Evolutionary conservation across 2,797 vertebrate genomes (phyloP), one percentile per base, ranked within the genome.

Genomic region (Xenopus petersii): DNA sequence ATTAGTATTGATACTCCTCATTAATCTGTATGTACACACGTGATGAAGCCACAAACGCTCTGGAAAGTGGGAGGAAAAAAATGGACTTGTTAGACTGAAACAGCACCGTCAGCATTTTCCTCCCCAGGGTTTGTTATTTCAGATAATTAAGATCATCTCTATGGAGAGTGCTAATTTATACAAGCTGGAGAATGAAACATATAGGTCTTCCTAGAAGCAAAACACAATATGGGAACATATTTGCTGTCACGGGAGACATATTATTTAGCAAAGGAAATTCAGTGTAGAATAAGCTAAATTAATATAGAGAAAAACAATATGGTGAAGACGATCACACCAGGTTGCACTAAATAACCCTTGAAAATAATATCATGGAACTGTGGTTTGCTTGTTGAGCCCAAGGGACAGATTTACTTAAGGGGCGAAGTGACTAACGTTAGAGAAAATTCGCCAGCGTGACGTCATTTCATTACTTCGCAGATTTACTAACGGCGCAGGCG

Each of bases 81-180:
- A 69, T 58, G 11, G 36, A 16, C 46, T 58, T 63, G 60, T 79
- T 78, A 72, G 51, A 62, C 70, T 67, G 65, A 73, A 70, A 63
- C 58, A 17, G 67, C 17, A 21, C 49, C 54, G 71, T 79, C 76
- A 79, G 71, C 76, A 61, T 70, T 55, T 64, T 60, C 26, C 21
- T 60, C 58, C 62, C 62, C n/a, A n/a, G 66, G 76, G 71, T 65
- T 65, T 74, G 46, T 60, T 79, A 66, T 72, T 64, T 74, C 71
- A 74, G 71, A 70, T 79, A 70, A 79, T 79, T 79, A 79, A 64
- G 62, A 74, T 69, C 71, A 70, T 70, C 76, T 70, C 71, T 47
- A 49, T 54, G 61, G 67, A 74, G 65, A 60, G 47, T 46, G 49
- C 66, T 79, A 66, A 79, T 79, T 79, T 64, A 70, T 70, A 69